Base-by-base conservation (phyloP, 2,113 vertebrate species). In the Oryzias javanicus region DNA sequence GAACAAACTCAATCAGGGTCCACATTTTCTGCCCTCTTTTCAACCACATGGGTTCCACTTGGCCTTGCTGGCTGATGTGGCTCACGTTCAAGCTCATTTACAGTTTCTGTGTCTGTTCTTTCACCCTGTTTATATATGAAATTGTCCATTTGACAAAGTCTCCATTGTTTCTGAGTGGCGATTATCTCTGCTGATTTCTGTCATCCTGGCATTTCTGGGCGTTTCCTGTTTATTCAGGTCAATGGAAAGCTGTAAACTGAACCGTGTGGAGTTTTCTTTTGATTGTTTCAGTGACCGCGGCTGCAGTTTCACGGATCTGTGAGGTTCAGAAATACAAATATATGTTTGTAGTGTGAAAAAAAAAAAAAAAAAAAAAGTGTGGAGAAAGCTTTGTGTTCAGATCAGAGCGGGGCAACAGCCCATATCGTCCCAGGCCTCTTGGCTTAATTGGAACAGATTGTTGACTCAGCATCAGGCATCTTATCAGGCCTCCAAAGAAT, bases 361-460 rank as follows among this genome's bases (percentile, higher is more conserved):
- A 19, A n/a, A 29, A 20, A 8, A n/a, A 46, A n/a, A 19, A 19
- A 18, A n/a, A 46, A n/a, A n/a, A n/a, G n/a, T 6, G 1, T 1
- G 25, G 25, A n/a, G 0, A n/a, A 46, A 46, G 17, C 44, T 35
- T 42, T 55, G 53, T 45, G 63, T 35, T 79, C 3, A 46, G 17
- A 16, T 65, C 69, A 77, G 80, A 69, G 82, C 88, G 80, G 85
- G 83, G 71, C 81, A 84, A 82, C 42, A 27, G 78, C 59, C 79
- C 67, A 64, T 85, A 55, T 81, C 82, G 74, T 76, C 60, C 72
- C 70, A 64, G 71, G 67, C 66, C 76, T 63, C 75, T 60, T 63
- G 46, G 59, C 49, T 73, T 88, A 88, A 89, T 83, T 85, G 78
- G 77, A 86, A 79, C 46, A 76, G 69, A 86, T 77, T 78, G 85